A percentile compares a stretch with the other conserved stretches of the same genome.
Conservation (phyloP, 2,888 invertebrate species). For the Drosophila limbata region DNA sequence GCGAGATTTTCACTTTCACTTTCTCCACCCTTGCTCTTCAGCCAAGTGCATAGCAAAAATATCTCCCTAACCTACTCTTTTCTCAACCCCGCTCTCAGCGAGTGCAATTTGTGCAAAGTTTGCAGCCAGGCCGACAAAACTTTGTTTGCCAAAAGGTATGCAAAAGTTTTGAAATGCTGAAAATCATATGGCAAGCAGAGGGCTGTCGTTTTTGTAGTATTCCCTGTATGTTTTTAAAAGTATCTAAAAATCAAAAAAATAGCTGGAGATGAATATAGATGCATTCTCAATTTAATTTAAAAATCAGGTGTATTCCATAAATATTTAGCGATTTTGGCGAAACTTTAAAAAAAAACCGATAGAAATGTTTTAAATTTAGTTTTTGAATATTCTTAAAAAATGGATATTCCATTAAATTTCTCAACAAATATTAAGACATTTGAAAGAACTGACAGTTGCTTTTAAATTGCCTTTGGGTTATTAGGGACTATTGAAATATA, state of each 20-base stretch:
- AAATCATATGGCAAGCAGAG: conserved; percentile 29
- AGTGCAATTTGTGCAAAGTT: conserved; percentile 41
- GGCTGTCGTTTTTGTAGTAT: conserved; percentile 1
- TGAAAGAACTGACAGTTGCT: background rate
- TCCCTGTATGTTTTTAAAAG: conserved; percentile 19
- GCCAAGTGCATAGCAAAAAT: conserved; percentile 5
- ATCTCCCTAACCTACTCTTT: background rate
- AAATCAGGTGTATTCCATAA: no score
- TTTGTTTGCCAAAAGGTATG: conserved; percentile 40
- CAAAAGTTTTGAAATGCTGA: conserved; percentile 36
- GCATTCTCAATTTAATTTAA: no score
- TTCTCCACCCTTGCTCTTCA: background rate
- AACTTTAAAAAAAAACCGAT: no score
- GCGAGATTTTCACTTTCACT: conserved; percentile 21
- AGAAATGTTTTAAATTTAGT: no score
- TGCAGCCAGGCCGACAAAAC: conserved; percentile 36
- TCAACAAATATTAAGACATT: background rate
- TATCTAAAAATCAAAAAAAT: background rate
- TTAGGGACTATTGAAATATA: background rate
- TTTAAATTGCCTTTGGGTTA: no score
- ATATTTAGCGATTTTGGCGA: no score
- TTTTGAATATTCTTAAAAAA: no score
- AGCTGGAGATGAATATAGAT: no score
- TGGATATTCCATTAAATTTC: no score
- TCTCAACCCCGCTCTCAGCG: no score